phyloP scores from a whole-genome alignment of 2,113 vertebrate species.

The Calonectris borealis region DNA sequence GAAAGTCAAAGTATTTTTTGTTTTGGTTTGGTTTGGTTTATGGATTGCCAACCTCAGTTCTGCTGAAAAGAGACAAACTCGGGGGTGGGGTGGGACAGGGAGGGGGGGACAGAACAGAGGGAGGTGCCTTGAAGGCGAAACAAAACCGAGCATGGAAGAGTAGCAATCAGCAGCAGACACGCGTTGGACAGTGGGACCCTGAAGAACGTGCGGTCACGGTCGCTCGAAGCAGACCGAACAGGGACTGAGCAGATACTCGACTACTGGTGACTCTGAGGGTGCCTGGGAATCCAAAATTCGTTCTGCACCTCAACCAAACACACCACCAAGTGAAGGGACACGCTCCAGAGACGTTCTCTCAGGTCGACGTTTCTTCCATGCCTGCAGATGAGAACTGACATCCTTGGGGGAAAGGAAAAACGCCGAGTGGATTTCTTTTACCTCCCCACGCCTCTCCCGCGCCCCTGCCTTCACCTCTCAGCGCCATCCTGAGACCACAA shows the following conservation, averaged over 20 bases:
- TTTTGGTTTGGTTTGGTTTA: neutral
- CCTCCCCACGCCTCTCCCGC: neutral
- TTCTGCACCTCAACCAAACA: neutral
- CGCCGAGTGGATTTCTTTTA: neutral
- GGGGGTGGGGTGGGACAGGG: neutral
- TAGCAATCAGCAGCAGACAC: neutral
- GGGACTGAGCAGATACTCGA: neutral
- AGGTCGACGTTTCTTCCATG: neutral
- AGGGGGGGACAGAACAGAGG: neutral
- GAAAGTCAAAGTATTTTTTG: slow-evolving; percentile 9
- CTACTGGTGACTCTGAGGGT: neutral
- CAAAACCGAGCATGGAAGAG: neutral
- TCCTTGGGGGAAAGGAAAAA: neutral
- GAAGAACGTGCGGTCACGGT: neutral
- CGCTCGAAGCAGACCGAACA: neutral
- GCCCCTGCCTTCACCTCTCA: neutral
- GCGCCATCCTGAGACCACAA: neutral
- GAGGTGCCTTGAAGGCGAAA: neutral
- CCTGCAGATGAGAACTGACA: neutral
- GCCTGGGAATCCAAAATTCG: neutral
- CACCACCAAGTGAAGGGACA: neutral
- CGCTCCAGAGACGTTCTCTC: neutral
- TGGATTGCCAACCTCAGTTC: slow-evolving; percentile 18
- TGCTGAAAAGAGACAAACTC: slow-evolving; percentile 45
- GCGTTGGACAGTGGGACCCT: neutral